Conservation (phyloP, 2,797 vertebrate species). For the Hemitrygon akajei region DNA sequence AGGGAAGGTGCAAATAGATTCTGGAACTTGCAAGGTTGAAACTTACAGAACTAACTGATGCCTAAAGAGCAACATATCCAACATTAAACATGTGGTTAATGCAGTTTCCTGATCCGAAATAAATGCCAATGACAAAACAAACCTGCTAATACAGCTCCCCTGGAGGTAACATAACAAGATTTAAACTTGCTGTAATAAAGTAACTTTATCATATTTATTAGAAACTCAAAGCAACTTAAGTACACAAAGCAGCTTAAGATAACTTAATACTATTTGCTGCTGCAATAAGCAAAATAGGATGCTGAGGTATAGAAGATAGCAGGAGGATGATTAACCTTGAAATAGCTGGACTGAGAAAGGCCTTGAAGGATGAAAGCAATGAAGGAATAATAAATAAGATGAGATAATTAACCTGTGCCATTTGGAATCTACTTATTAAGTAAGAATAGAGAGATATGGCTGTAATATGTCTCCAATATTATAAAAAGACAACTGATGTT, state of each 20-base stretch:
- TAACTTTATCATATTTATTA: background rate
- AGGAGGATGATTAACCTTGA: background rate
- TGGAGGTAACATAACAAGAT: background rate
- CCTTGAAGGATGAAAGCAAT: background rate
- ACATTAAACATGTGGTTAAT: slow-evolving; percentile 2
- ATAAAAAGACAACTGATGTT: no score
- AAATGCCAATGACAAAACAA: background rate
- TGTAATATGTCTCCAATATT: background rate
- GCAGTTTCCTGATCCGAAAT: background rate
- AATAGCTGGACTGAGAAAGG: background rate
- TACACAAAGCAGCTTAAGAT: background rate
- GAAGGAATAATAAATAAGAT: background rate
- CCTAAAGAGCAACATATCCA: background rate
- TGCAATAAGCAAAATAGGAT: background rate
- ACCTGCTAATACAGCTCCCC: background rate
- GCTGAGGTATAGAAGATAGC: background rate
- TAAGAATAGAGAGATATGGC: background rate
- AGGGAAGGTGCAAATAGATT: background rate
- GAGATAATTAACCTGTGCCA: background rate
- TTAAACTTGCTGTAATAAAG: background rate
- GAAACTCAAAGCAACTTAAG: background rate
- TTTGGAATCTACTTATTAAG: background rate
- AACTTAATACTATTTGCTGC: background rate
- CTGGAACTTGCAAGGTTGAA: background rate
- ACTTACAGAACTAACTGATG: background rate